These are phyloP conservation scores for Apodemia duryi DNA, from an alignment of 2,888 invertebrate species.

Conservation along the genomic window DNA sequence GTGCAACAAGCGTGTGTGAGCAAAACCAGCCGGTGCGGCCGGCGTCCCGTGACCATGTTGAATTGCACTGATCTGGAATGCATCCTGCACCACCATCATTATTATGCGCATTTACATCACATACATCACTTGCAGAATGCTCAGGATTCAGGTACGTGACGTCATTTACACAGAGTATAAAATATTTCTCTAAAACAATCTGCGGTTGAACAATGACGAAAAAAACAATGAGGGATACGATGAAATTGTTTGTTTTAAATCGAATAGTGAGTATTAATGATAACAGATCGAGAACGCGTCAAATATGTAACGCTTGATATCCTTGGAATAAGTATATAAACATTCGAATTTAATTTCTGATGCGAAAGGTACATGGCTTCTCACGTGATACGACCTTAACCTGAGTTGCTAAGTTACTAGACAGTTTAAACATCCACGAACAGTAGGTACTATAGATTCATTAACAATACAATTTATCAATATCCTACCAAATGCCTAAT, in stretches of 20 bases:
- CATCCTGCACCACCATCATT: conserved; percentile 86
- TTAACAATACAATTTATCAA: neutral
- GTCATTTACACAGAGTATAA: conserved; percentile 14
- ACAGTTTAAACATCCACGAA: neutral
- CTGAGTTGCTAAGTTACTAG: conserved; percentile 34
- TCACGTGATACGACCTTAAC: conserved; percentile 54
- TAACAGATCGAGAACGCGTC: conserved; percentile 47
- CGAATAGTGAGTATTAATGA: conserved; percentile 57
- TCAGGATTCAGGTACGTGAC: conserved; percentile 78
- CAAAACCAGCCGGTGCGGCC: conserved; percentile 45
- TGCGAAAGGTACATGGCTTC: conserved; percentile 34
- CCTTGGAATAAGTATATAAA: conserved; percentile 39
- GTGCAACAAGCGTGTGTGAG: conserved; percentile 67
- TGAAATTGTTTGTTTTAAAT: conserved; percentile 60
- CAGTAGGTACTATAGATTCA: neutral
- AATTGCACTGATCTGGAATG: conserved; percentile 89
- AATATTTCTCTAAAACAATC: conserved; percentile 37
- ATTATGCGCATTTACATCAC: conserved; percentile 86
- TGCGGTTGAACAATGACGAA: conserved; percentile 45
- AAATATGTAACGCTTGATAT: conserved; percentile 38
- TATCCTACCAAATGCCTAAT: no score
- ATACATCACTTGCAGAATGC: conserved; percentile 84
- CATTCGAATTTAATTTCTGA: conserved; percentile 40
- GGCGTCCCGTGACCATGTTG: conserved; percentile 80
- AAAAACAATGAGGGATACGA: conserved; percentile 48